Evolutionary conservation across 2,113 vertebrate genomes (phyloP).

Genomic region (Xenopus laevis): DNA sequence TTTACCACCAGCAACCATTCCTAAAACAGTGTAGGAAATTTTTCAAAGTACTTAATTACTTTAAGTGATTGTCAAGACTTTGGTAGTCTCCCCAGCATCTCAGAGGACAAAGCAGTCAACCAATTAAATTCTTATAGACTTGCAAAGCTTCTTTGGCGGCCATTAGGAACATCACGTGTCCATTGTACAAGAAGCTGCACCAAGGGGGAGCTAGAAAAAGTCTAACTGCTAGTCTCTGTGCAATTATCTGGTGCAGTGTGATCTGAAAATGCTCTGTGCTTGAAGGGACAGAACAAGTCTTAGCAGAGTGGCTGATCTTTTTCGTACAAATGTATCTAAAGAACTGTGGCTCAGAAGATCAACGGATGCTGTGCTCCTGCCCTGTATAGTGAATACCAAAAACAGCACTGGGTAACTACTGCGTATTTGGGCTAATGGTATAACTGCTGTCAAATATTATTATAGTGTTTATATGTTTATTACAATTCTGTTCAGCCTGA

Average conservation of each 20-base stretch:
- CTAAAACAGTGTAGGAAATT: too few species aligned
- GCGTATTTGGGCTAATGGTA: too few species aligned
- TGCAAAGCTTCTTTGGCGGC: constrained; percentile 59
- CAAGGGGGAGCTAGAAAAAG: constrained; percentile 15
- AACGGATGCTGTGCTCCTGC: too few species aligned
- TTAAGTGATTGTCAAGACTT: constrained; percentile 68
- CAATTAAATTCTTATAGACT: constrained; percentile 67
- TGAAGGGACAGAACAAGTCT: constrained; percentile 30
- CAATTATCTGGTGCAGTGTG: constrained; percentile 28
- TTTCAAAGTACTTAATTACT: constrained; percentile 62
- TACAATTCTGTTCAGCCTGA: too few species aligned
- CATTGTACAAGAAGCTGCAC: constrained; percentile 43
- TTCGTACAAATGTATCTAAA: too few species aligned
- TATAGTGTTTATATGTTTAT: too few species aligned
- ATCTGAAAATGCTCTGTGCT: constrained; percentile 28
- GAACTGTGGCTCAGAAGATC: too few species aligned
- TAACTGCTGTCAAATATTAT: too few species aligned
- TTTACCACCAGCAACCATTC: too few species aligned
- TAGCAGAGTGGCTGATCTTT: too few species aligned
- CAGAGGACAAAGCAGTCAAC: constrained; percentile 62
- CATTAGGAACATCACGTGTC: constrained; percentile 57
- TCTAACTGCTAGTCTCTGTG: constrained; percentile 17
- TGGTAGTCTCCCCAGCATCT: constrained; percentile 64
- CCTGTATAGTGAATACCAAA: too few species aligned
- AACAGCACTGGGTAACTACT: too few species aligned